Conservation (phyloP, 2,888 invertebrate species). For the Eupithecia exiguata region DNA sequence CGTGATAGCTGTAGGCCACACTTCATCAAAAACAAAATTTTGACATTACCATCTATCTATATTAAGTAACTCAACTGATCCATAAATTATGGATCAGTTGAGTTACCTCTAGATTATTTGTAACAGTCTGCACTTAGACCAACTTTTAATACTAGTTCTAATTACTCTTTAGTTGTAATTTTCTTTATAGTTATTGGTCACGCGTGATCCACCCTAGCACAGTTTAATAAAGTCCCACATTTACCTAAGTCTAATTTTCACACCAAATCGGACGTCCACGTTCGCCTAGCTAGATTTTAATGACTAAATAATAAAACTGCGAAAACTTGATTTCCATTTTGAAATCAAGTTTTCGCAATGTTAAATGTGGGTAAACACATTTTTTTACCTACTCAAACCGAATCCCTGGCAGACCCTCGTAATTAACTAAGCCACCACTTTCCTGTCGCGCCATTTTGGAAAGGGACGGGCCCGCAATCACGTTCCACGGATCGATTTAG, state of each 20-base stretch:
- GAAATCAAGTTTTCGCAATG: not conserved
- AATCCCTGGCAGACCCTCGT: slow-evolving; percentile 15
- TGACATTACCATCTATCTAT: no score
- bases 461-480: slow-evolving; percentile 24
- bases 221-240: not conserved
- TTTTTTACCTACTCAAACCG: not conserved
- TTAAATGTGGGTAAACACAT: not conserved
- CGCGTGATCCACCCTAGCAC: no score
- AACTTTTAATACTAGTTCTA: not conserved
- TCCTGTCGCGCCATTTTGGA: slow-evolving; percentile 14
- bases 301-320: no score
- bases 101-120: not conserved
- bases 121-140: not conserved
- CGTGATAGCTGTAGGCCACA: no score
- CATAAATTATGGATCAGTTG: no score
- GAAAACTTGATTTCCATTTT: no score
- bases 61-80: no score
- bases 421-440: slow-evolving; percentile 29
- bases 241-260: not conserved
- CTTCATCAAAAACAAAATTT: no score
- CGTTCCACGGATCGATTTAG: slow-evolving; percentile 35
- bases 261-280: not conserved
- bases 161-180: not conserved
- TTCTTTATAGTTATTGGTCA: not conserved
- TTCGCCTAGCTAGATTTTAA: not conserved